Base-by-base conservation (phyloP, 2,113 vertebrate species). In the Todiramphus saurophagus region DNA sequence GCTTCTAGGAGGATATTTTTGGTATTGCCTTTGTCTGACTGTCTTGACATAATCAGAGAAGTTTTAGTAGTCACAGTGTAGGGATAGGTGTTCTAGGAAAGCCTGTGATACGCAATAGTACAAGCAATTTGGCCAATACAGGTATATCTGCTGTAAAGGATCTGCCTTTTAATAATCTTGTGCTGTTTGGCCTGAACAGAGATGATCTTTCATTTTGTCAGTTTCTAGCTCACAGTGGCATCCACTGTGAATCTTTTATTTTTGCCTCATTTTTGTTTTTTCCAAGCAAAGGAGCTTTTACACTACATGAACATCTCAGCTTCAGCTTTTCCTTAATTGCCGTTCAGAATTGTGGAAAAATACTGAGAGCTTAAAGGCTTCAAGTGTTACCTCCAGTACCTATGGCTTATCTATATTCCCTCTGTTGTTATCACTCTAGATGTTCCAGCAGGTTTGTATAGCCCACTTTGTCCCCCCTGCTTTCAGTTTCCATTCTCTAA, bases 391-490 rank as follows among this genome's bases (percentile, higher is more conserved):
- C 13, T 79, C 25, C 16, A 46, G 15, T 43, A 77, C 37, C 41
- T 37, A 1, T 64, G 37, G 35, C 44, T 12, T 3, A 4, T 58
- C 31, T 88, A 1, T 63, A 37, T 93, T 94, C 28, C 15, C 14
- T 63, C 31, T 25, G 12, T 67, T 89, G 6, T 11, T 68, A 30
- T 50, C 5, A 1, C 6, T 35, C 13, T n/a, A 13, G 55, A 35
- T 73, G 14, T 80, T 20, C 5, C 64, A 58, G 50, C 11, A 69
- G 27, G 25, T 89, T 89, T 10, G 1, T 23, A 5, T 30, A 3
- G 1, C 33, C 50, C 1, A 1, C 16, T 77, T 74, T 70, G 19
- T 66, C 16, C 9, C 8, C 4, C 1, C 14, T 20, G 7, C 33
- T 14, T 74, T 8, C 25, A 13, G 20, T 75, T 91, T 79, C 24